phyloP scores from a whole-genome alignment of 2,113 vertebrate species.

The Pollachius pollachius region DNA sequence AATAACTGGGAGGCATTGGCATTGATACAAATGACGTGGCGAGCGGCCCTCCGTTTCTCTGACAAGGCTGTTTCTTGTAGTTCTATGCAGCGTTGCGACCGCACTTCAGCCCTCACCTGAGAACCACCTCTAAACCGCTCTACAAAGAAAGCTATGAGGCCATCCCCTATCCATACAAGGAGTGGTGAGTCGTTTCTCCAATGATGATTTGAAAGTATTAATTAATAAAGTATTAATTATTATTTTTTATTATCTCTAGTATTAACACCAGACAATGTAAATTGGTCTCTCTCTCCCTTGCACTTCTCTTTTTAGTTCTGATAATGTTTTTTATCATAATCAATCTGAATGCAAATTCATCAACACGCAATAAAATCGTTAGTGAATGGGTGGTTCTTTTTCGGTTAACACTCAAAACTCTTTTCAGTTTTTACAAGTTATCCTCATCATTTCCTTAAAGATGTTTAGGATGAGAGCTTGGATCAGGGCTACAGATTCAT shows the following conservation, averaged over 20 bases:
- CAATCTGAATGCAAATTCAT: too few species aligned
- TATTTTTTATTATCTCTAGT: neutral
- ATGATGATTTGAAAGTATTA: neutral
- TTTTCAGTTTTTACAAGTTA: neutral
- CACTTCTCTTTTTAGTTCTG: too few species aligned
- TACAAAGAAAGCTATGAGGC: conserved; percentile 69
- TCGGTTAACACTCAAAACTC: too few species aligned
- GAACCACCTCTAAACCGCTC: conserved; percentile 36
- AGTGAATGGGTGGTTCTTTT: too few species aligned
- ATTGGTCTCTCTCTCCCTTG: neutral
- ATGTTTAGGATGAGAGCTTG: neutral
- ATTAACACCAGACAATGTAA: neutral
- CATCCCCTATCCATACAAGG: conserved; percentile 74
- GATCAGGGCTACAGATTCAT: neutral
- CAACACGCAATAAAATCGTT: too few species aligned
- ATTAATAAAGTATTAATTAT: neutral
- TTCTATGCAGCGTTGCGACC: conserved; percentile 57
- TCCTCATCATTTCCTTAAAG: neutral
- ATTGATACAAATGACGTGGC: neutral
- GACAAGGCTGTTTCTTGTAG: conserved; percentile 28
- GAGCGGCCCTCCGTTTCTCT: neutral
- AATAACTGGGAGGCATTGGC: neutral
- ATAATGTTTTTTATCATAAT: neutral
- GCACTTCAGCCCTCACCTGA: conserved; percentile 47
- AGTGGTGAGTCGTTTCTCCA: conserved; percentile 71